These are phyloP conservation scores for Cataglyphis hispanica DNA, from an alignment of 1,140 invertebrate genomes.

Conservation along the genomic window DNA sequence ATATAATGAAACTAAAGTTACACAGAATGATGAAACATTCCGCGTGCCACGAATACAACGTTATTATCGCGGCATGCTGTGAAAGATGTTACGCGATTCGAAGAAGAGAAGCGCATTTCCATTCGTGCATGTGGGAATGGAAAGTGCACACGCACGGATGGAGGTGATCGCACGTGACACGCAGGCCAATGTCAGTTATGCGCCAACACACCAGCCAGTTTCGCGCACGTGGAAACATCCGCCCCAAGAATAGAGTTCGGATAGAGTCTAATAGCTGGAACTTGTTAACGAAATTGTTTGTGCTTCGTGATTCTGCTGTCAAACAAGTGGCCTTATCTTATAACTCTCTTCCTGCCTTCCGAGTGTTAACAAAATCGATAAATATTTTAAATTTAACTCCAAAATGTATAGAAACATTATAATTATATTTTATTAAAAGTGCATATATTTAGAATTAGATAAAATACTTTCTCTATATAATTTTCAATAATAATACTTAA, in stretches of 20 bases:
- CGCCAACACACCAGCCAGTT: slow-evolving; percentile 53
- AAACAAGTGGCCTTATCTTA: slow-evolving; percentile 19
- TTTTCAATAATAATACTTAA: slow-evolving; percentile 41
- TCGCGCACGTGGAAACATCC: slow-evolving; percentile 54
- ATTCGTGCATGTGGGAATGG: slow-evolving; percentile 56
- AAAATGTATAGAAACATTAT: not conserved
- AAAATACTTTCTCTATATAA: not conserved
- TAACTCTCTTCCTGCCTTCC: not conserved
- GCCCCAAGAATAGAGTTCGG: slow-evolving; percentile 71
- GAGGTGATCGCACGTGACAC: slow-evolving; percentile 74
- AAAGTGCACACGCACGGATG: slow-evolving; percentile 75
- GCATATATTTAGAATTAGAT: slow-evolving; percentile 9
- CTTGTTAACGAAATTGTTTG: slow-evolving; percentile 77
- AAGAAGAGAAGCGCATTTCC: slow-evolving; percentile 62
- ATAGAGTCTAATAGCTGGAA: slow-evolving; percentile 69
- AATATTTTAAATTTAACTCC: not conserved
- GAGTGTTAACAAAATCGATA: not conserved
- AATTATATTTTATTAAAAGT: not conserved
- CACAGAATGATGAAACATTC: not conserved
- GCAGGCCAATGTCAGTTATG: slow-evolving; percentile 65
- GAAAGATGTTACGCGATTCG: slow-evolving; percentile 2
- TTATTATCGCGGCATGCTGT: slow-evolving; percentile 18
- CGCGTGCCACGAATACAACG: not conserved
- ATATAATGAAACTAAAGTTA: slow-evolving; percentile 1
- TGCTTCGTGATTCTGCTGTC: slow-evolving; percentile 69